Evolutionary conservation across 2,888 invertebrate genomes (phyloP), one percentile per base, ranked within the genome.

Genomic region (Thecophora atra): DNA sequence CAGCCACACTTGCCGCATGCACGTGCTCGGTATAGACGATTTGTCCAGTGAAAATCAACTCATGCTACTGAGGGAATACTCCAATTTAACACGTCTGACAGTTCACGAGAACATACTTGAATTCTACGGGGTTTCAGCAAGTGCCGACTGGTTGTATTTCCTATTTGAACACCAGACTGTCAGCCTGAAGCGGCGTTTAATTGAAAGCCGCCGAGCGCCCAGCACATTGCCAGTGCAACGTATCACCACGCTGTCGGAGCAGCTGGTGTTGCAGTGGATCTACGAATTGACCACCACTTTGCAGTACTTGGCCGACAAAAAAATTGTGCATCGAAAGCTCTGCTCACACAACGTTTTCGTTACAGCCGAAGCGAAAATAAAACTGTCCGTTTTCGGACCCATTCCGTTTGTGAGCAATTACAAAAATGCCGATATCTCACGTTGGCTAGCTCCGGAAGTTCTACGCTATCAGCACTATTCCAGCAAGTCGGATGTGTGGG

Each of bases 371-470:
- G 90, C 90, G 68, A 88, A 89, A 65, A 90, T 93, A 0, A 95
- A 95, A 87, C 87, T 95, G 21, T 89, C 91, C 54, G 91, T 94
- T 17, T 93, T 93, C 82, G 95, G 94, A 0, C 87, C 95, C 60
- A 89, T 92, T 1, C 91, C 92, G 72, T 91, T 90, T 80, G 79
- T 79, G 19, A 88, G 91, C 81, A 91, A 91, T 63, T 78, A 81
- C 47, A 84, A 92, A 81, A 91, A 91, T 63, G 89, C 92, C 1
- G 94, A 95, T 80, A 91, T 92, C 78, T 90, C 91, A 0, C 88
- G 95, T 58, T 95, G 95, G 95, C 91, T 91, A 8, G 91, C 95
- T 0, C 90, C 92, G 28, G 96, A 96, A 84, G 91, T 92, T 79
- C 88, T 95, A 75, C 90, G 91, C 42, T 90, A 91, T 78, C 91